These are phyloP conservation scores for Dryomyza anilis DNA, from an alignment of 2,888 invertebrate species.

Conservation along the genomic window DNA sequence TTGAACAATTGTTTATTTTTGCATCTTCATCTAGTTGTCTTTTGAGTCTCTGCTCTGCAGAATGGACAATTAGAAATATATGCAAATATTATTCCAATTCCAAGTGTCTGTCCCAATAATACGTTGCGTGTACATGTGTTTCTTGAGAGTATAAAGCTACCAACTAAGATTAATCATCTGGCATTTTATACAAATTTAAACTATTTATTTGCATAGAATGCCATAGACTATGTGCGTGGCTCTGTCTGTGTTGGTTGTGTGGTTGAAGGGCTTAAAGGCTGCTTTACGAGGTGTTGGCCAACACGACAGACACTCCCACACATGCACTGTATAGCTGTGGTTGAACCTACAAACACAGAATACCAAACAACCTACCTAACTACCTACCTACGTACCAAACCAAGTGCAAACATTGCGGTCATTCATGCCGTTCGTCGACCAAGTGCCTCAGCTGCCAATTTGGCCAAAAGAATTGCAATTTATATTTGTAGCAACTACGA, in stretches of 20 bases:
- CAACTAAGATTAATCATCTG: constrained; percentile 12
- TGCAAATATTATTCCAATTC: too few species aligned
- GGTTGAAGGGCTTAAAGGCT: background rate
- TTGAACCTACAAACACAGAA: background rate
- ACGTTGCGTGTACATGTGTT: background rate
- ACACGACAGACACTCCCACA: background rate
- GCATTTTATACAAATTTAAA: constrained; percentile 11
- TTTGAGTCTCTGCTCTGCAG: too few species aligned
- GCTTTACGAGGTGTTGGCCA: background rate
- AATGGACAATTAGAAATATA: too few species aligned
- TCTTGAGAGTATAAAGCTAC: constrained; percentile 3
- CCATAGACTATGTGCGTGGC: too few species aligned
- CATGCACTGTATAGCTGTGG: background rate
- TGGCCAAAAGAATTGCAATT: background rate
- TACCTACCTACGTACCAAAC: background rate
- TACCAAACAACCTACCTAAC: background rate
- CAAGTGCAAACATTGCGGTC: constrained; percentile 1
- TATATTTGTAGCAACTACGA: background rate
- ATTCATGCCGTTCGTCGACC: background rate
- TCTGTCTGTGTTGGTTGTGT: too few species aligned
- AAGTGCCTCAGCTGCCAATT: constrained; percentile 9
- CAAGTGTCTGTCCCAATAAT: too few species aligned
- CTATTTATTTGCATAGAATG: background rate
- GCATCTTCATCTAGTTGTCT: too few species aligned
- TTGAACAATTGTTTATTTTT: too few species aligned